Evolutionary conservation across 1,140 invertebrate species (phyloP).

Genomic region (Neoseiulus cucumeris): DNA sequence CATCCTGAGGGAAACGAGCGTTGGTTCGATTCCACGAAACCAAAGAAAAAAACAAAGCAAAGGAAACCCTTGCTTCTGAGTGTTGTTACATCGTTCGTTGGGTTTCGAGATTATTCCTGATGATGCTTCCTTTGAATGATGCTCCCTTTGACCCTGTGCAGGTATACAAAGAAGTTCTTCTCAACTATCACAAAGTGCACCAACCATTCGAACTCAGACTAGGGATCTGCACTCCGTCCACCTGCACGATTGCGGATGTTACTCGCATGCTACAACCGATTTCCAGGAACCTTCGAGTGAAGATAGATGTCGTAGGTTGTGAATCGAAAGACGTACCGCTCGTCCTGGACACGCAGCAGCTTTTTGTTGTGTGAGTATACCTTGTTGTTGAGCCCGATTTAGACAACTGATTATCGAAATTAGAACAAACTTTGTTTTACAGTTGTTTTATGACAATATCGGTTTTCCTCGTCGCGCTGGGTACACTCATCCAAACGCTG

Average conservation of each 20-base stretch:
- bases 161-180: constrained; percentile 9
- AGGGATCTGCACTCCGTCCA: background rate
- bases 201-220: background rate
- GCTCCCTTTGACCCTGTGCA: background rate
- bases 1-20: no score
- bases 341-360: background rate
- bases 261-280: background rate
- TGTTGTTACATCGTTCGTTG: no score
- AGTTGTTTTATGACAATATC: background rate
- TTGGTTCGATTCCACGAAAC: no score
- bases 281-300: background rate
- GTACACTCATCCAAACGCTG: background rate
- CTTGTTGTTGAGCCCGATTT: no score
- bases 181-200: constrained; percentile 5
- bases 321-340: background rate
- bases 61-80: no score
- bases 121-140: background rate
- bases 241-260: background rate
- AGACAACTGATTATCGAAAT: no score
- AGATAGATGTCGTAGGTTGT: background rate
- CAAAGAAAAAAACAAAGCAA: no score
- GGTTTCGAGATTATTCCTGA: no score
- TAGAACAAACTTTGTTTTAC: no score
- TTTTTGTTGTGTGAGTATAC: background rate
- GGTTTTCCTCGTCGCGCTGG: background rate